Evolutionary conservation across 2,888 invertebrate genomes (phyloP).

Genomic region (Willowsia nigromaculata): DNA sequence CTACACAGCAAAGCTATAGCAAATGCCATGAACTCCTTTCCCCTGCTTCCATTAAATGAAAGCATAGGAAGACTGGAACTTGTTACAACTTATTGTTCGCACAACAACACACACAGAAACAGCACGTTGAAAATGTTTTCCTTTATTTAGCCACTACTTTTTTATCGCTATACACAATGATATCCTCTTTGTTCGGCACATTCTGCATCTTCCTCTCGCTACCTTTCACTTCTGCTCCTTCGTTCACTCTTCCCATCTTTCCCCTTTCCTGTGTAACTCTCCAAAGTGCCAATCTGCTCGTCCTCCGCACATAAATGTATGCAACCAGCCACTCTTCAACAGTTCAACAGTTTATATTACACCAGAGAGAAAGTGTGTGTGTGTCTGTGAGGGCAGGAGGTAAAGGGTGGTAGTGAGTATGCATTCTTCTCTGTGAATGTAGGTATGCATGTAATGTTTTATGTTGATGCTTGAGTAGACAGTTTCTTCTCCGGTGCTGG

Average conservation of each 20-base stretch:
- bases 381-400: not conserved
- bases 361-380: not conserved
- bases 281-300: conserved; percentile 16
- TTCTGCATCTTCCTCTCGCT: not conserved
- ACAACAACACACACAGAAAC: not conserved
- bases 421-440: not conserved
- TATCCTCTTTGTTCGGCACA: not conserved
- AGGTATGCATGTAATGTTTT: not conserved
- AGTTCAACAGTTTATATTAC: conserved; percentile 59
- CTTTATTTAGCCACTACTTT: not conserved
- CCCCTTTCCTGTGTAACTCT: not conserved
- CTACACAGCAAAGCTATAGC: not conserved
- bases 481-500: not conserved
- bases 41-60: not conserved
- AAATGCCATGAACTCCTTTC: too few species aligned
- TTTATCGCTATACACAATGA: not conserved
- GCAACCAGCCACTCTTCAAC: conserved; percentile 33
- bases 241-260: conserved; percentile 10
- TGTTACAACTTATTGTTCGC: not conserved
- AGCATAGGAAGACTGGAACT: not conserved
- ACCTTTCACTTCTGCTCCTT: not conserved
- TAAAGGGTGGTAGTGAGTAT: not conserved
- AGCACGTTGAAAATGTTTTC: not conserved
- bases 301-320: not conserved
- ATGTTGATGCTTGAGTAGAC: not conserved